A percentile compares a stretch with the other conserved stretches of the same genome.
Conservation (phyloP, 2,797 vertebrate genomes). For the Gila robusta region DNA sequence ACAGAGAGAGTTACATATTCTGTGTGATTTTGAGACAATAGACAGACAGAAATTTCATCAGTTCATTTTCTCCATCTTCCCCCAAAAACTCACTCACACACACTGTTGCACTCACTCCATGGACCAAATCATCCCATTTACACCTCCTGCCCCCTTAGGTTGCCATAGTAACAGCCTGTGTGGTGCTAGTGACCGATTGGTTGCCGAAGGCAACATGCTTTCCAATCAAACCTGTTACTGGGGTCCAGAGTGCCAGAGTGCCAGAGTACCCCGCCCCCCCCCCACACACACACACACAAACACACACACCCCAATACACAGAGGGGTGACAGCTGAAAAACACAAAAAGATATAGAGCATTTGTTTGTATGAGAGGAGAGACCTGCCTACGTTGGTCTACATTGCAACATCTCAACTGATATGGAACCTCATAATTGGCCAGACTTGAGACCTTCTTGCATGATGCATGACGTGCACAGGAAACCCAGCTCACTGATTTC, state of each 20-base stretch:
- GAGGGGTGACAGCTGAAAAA: neutral
- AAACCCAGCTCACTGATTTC: neutral
- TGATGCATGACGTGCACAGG: neutral
- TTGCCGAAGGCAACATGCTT: constrained; percentile 79
- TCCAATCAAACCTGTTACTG: constrained; percentile 84
- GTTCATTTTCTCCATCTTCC: constrained; percentile 23
- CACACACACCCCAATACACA: neutral
- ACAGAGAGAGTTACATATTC: neutral
- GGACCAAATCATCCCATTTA: constrained; percentile 78
- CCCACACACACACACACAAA: neutral
- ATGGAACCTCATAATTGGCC: neutral
- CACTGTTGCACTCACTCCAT: constrained; percentile 63
- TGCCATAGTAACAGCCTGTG: constrained; percentile 77
- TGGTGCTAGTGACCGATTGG: constrained; percentile 77
- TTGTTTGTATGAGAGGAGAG: neutral
- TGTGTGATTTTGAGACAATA: neutral
- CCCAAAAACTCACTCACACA: constrained; percentile 36
- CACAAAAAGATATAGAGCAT: neutral
- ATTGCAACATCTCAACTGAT: neutral
- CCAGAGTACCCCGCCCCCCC: neutral
- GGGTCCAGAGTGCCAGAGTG: constrained; percentile 58
- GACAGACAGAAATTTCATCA: no score
- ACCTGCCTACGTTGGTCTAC: neutral
- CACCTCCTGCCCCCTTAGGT: constrained; percentile 74
- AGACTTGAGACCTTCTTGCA: neutral